Evolutionary conservation across 2,113 vertebrate species (phyloP).

Genomic region (Panthera uncia): DNA sequence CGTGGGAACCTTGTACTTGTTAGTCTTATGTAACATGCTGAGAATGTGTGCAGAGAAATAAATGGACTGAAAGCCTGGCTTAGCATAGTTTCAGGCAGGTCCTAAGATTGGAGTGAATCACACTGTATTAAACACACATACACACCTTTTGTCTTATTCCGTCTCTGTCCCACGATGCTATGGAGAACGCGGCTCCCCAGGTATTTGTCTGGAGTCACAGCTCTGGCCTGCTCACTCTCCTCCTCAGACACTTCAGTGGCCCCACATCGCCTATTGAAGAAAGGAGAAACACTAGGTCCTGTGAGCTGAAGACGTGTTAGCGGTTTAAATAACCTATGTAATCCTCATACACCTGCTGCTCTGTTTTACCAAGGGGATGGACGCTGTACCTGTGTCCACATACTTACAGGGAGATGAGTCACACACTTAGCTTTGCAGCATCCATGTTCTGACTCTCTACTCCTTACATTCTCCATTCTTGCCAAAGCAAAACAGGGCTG

Average conservation of each 20-base stretch:
- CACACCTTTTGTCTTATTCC: background rate
- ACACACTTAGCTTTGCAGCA: too few species aligned
- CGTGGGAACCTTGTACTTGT: slow-evolving; percentile 36
- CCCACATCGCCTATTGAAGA: rapidly evolving
- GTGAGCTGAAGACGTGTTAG: background rate
- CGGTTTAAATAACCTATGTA: background rate
- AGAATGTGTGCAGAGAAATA: slow-evolving; percentile 45
- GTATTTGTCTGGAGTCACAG: background rate
- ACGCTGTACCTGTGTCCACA: background rate
- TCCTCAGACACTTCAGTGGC: background rate
- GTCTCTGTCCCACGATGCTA: background rate
- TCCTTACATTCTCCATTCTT: background rate
- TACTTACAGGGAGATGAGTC: background rate
- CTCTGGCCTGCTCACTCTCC: background rate
- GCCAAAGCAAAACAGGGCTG: rapidly evolving
- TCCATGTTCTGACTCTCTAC: background rate
- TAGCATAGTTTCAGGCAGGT: background rate
- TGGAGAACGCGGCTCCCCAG: background rate
- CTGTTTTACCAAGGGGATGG: background rate
- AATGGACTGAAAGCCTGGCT: background rate
- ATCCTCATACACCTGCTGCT: background rate
- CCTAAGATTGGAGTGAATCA: background rate
- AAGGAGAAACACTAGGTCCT: background rate
- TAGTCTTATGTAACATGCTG: slow-evolving; percentile 53
- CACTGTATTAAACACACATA: background rate